Base-by-base conservation (phyloP, 2,888 invertebrate genomes). In the Agrochola lychnidis region DNA sequence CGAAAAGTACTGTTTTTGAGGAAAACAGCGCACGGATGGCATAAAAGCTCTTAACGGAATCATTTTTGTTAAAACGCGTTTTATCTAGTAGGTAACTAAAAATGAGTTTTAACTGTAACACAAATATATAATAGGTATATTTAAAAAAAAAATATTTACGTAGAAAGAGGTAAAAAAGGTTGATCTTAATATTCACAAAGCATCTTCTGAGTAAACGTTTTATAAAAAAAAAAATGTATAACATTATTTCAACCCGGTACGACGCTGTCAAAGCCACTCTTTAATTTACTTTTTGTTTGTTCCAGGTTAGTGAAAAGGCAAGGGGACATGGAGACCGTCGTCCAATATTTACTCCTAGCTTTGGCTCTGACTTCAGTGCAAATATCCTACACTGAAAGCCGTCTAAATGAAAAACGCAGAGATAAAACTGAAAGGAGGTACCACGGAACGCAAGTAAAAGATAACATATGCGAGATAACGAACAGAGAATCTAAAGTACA, bases 391-490 rank as follows among this genome's bases (percentile, higher is more conserved):
- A 95, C 96, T 88, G 96, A 96, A 91, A 96, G 96, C 92, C 95
- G 96, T 87, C 94, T 96, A 93, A 96, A 95, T 96, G 96, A 96
- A 94, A 96, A 96, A 94, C 96, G 96, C 84, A 94, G 96, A 88
- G 96, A 96, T 92, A 96, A 96, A 95, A 95, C 94, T 82, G 96
- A 96, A 90, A 93, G 96, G 82, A 92, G 95, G 86, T 93, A 94
- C 89, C 95, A 96, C 83, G 89, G 94, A 30, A 91, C 92, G 59
- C 94, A 94, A 89, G 92, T 92, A 78, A 94, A 95, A 91, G 95
- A 96, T 91, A 97, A 97, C 92, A 96, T 97, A 88, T 97, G 97
- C 91, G 97, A 97, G 90, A 97, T 97, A 88, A 95, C 97, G 68
- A 95, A 95, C 82, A 94, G 95, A 82, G 96, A 97, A 74, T 95